Percentiles rank a stretch among this genome's conserved stretches.
These are phyloP conservation scores for Egretta garzetta DNA, from an alignment of 2,113 vertebrate genomes.

Conservation along the genomic window DNA sequence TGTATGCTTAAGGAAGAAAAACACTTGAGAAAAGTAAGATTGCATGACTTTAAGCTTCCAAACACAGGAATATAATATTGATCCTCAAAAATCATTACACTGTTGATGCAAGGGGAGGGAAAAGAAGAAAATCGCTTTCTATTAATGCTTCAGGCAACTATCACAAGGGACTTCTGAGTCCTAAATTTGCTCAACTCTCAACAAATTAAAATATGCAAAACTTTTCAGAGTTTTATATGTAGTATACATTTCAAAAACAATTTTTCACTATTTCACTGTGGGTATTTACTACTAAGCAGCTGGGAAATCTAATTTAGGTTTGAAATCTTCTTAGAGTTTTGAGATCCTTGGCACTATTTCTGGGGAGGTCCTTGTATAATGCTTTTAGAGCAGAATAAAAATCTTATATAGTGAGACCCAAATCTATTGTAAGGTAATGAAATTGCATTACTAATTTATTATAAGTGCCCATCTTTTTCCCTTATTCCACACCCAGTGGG, in stretches of 20 bases:
- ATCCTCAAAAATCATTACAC: constrained; percentile 19
- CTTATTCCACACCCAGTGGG: not conserved
- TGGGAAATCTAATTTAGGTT: constrained; percentile 40
- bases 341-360: constrained; percentile 3
- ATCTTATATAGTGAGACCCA: not conserved
- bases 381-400: constrained; percentile 4
- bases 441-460: not conserved
- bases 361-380: not conserved
- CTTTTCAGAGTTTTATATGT: not conserved
- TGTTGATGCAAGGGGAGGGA: not conserved
- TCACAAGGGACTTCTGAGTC: not conserved
- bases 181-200: not conserved
- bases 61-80: not conserved
- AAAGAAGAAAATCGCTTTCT: not conserved
- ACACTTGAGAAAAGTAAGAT: not conserved
- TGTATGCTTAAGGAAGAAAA: not conserved
- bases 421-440: not conserved
- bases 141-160: not conserved
- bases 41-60: not conserved
- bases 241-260: not conserved
- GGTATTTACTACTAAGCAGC: not conserved
- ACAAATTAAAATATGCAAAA: constrained; percentile 44
- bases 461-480: not conserved
- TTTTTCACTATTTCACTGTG: constrained; percentile 20
- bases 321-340: constrained; percentile 38